Percentiles rank a stretch among this genome's conserved stretches.
These are phyloP conservation scores for Diadophis punctatus DNA, from an alignment of 2,113 vertebrate genomes.

Conservation along the genomic window DNA sequence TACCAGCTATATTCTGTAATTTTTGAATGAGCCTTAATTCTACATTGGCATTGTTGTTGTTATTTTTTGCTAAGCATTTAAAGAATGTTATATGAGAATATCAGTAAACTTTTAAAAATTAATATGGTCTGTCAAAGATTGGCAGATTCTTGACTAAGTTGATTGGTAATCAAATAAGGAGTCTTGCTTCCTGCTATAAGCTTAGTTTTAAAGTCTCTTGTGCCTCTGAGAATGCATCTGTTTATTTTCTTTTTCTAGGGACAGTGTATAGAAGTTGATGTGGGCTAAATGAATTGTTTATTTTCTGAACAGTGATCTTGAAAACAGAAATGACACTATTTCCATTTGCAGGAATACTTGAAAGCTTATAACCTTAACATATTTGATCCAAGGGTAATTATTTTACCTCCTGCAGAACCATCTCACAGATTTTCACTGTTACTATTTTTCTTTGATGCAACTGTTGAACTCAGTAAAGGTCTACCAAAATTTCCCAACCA, in stretches of 20 bases:
- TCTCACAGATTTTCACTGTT: background rate
- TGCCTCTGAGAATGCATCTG: background rate
- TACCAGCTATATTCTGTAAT: slow-evolving; percentile 41
- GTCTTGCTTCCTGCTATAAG: background rate
- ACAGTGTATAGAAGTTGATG: background rate
- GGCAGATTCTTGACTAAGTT: background rate
- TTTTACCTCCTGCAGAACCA: background rate
- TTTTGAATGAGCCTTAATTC: slow-evolving; percentile 35
- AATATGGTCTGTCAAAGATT: background rate
- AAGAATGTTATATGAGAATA: background rate
- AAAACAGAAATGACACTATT: background rate
- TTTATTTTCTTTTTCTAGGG: background rate
- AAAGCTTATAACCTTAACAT: background rate
- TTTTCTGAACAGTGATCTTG: background rate
- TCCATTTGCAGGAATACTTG: background rate
- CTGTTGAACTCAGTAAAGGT: background rate
- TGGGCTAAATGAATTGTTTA: background rate
- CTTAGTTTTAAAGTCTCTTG: background rate
- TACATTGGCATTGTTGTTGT: slow-evolving; percentile 32
- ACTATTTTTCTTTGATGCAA: background rate
- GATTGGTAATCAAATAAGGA: background rate
- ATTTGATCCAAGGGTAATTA: background rate
- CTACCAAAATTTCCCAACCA: background rate
- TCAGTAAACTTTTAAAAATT: background rate
- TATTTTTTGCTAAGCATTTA: slow-evolving; percentile 16